A percentile compares a stretch with the other conserved stretches of the same genome.
Conservation (phyloP, 2,797 vertebrate species). For the Lepilemur ruficaudatus region DNA sequence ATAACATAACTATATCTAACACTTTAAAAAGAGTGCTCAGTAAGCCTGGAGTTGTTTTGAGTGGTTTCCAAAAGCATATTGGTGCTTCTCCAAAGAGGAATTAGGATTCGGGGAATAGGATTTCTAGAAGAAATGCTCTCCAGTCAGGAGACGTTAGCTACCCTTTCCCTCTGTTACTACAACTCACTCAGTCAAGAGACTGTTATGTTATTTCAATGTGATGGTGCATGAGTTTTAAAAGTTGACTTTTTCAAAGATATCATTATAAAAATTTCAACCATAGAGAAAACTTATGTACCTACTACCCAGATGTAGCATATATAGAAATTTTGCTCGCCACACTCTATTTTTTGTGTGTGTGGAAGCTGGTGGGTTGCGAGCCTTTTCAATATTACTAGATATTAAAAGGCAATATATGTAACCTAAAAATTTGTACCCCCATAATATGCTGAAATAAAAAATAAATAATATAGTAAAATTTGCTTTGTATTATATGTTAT, state of each 20-base stretch:
- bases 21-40: not conserved
- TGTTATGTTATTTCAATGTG: not conserved
- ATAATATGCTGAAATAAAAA: too few relatives aligned
- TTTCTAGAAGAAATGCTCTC: not conserved
- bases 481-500: not conserved
- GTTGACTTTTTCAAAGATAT: not conserved
- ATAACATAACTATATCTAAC: not conserved
- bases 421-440: too few relatives aligned
- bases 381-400: not conserved
- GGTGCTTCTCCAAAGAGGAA: not conserved
- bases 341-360: not conserved
- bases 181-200: not conserved
- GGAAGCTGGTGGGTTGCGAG: not conserved
- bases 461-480: not conserved
- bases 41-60: not conserved
- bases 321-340: not conserved
- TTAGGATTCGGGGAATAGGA: not conserved
- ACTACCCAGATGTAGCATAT: not conserved
- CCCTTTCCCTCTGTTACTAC: accelerated
- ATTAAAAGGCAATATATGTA: not conserved
- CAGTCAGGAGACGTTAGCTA: accelerated
- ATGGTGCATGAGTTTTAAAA: not conserved
- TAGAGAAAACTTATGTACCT: not conserved
- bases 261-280: not conserved
- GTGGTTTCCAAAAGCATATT: not conserved